Conservation (phyloP, 2,888 invertebrate genomes). For the Amphipoea lucens region DNA sequence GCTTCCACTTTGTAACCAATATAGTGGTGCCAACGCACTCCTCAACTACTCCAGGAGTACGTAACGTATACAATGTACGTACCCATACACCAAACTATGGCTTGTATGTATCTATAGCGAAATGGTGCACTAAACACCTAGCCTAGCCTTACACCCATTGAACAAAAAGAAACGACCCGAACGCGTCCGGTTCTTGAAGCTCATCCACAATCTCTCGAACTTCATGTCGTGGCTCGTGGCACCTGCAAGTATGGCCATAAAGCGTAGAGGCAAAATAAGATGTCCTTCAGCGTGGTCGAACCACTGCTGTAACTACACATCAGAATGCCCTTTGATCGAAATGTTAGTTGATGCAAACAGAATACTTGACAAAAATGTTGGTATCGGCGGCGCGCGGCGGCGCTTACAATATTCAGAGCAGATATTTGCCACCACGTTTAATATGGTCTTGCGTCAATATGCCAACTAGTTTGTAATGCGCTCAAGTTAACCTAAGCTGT, state of each 20-base stretch:
- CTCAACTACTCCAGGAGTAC: slow-evolving; percentile 6
- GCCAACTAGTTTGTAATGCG: not conserved
- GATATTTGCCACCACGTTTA: not conserved
- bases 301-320: slow-evolving; percentile 16
- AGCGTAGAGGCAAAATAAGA: slow-evolving; percentile 28
- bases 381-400: too few relatives aligned
- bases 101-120: not conserved
- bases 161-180: slow-evolving; percentile 33
- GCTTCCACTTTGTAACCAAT: not conserved
- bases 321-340: not conserved
- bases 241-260: slow-evolving; percentile 42
- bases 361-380: not conserved
- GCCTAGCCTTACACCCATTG: slow-evolving; percentile 7
- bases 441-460: not conserved
- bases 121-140: not conserved
- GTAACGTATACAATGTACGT: not conserved
- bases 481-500: not conserved
- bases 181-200: slow-evolving; percentile 41
- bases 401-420: not conserved
- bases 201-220: slow-evolving; percentile 35
- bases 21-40: slow-evolving; percentile 6
- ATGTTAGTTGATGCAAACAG: slow-evolving; percentile 37
- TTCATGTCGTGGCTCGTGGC: slow-evolving; percentile 50
- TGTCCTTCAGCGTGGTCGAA: not conserved
- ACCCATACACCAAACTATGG: not conserved